These are phyloP conservation scores for Trichonephila clavata DNA, from an alignment of 1,140 invertebrate genomes.

Conservation along the genomic window DNA sequence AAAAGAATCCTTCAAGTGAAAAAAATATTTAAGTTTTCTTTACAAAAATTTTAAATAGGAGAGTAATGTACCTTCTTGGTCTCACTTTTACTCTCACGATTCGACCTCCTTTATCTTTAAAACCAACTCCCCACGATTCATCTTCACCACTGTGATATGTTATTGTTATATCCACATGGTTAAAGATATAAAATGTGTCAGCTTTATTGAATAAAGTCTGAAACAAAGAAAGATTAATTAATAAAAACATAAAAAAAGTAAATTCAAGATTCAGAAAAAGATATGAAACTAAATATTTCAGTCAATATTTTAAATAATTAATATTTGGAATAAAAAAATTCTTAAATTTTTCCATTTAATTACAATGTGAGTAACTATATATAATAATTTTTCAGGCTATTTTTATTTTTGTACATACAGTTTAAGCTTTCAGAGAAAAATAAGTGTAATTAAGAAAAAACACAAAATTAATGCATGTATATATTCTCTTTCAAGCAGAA, in stretches of 20 bases:
- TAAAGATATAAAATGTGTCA: conserved; percentile 95
- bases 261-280: background rate
- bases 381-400: no score
- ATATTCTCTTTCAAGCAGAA: no score
- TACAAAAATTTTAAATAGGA: background rate
- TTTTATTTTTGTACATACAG: no score
- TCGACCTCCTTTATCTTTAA: conserved; percentile 90
- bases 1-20: background rate
- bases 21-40: background rate
- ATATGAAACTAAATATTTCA: no score
- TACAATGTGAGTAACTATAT: no score
- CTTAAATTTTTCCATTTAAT: no score
- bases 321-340: no score
- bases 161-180: conserved; percentile 96
- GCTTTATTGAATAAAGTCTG: conserved; percentile 82
- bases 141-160: conserved; percentile 93
- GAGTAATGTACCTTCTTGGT: conserved; percentile 85
- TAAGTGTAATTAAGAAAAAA: no score
- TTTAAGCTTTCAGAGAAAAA: no score
- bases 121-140: conserved; percentile 91
- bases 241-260: background rate
- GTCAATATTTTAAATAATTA: no score
- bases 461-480: no score
- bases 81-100: conserved; percentile 92
- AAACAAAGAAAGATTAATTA: conserved; percentile 3